phyloP scores from a whole-genome alignment of 2,113 vertebrate genomes.

The Polyodon spathula region DNA sequence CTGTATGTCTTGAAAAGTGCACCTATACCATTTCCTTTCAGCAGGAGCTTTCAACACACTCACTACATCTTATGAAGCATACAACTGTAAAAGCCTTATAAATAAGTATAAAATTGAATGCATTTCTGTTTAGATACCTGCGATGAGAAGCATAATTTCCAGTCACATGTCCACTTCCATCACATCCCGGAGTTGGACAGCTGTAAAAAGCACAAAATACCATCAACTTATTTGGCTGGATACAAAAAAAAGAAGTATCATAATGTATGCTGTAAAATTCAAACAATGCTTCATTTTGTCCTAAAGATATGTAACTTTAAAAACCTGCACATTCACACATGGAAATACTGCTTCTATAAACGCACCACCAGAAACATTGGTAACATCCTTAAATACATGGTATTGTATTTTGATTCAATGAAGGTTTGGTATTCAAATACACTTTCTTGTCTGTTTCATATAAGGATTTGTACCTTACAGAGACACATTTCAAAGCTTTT shows the following conservation, averaged over 20 bases:
- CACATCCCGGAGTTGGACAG: constrained; percentile 72
- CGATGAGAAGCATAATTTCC: constrained; percentile 73
- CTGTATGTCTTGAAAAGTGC: no score
- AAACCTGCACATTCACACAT: constrained; percentile 53
- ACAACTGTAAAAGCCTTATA: background rate
- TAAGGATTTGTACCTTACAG: no score
- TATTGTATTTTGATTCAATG: no score
- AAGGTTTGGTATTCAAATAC: no score
- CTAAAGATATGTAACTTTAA: constrained; percentile 40
- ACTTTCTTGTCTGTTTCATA: no score
- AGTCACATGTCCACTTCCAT: constrained; percentile 70
- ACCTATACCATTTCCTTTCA: no score
- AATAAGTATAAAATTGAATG: background rate
- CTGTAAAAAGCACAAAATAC: constrained; percentile 46
- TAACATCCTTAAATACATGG: constrained; percentile 37
- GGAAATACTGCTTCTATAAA: constrained; percentile 50
- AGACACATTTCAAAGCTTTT: no score
- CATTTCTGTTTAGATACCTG: constrained; percentile 43
- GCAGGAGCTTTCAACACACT: no score
- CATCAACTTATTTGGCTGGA: constrained; percentile 22
- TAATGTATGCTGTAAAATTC: constrained; percentile 23
- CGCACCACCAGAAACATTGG: constrained; percentile 59
- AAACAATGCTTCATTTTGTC: constrained; percentile 53
- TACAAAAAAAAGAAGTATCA: constrained; percentile 12
- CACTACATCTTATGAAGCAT: no score